Percentiles rank a stretch among this genome's conserved stretches.
Conservation (phyloP, 2,888 invertebrate genomes). For the Operophtera brumata region DNA sequence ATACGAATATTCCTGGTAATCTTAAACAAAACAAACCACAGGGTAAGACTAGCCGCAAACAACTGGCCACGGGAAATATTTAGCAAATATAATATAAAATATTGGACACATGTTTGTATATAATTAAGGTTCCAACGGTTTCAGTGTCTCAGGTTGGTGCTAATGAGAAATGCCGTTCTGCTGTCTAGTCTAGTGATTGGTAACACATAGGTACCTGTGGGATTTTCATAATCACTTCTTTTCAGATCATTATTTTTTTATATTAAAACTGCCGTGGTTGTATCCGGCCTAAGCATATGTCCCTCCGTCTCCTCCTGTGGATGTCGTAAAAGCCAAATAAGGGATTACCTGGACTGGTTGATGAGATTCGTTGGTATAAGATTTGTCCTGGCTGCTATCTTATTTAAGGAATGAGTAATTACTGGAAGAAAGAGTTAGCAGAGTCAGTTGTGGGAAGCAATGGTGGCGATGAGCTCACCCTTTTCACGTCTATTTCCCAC, state of each 20-base stretch:
- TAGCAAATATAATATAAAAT: constrained; percentile 17
- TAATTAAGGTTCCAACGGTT: constrained; percentile 16
- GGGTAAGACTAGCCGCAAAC: constrained; percentile 23
- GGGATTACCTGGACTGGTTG: too few relatives aligned
- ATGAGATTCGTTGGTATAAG: too few relatives aligned
- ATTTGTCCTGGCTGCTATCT: too few relatives aligned
- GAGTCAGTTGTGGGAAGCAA: too few relatives aligned
- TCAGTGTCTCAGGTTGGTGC: constrained; percentile 22
- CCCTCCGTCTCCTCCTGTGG: too few relatives aligned
- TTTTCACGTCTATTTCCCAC: too few relatives aligned
- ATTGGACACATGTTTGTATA: constrained; percentile 19
- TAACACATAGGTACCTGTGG: constrained; percentile 3
- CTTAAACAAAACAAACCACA: constrained; percentile 23
- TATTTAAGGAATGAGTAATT: too few relatives aligned
- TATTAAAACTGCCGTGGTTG: too few relatives aligned
- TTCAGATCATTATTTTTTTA: background rate
- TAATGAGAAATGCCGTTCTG: constrained; percentile 25
- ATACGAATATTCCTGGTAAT: background rate
- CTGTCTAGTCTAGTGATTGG: constrained; percentile 3
- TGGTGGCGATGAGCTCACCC: too few relatives aligned
- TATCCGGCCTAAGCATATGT: too few relatives aligned
- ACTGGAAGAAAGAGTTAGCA: too few relatives aligned
- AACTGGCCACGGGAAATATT: constrained; percentile 30
- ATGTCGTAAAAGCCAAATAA: too few relatives aligned
- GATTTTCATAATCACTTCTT: background rate